Percentiles rank a stretch among this genome's conserved stretches.
Conservation (phyloP, 2,888 invertebrate genomes). For the Nycteola revayana region DNA sequence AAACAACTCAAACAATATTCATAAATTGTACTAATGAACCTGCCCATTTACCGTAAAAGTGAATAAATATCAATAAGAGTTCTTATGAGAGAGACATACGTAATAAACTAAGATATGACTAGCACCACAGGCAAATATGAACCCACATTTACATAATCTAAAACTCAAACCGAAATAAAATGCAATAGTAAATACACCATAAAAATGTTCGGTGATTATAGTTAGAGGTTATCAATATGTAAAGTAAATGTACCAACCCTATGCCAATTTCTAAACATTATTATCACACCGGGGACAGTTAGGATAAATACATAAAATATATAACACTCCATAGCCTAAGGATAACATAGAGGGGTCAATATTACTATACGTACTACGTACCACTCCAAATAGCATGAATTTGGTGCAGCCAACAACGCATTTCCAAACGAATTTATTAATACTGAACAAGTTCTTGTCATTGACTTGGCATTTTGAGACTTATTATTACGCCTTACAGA, state of each 20-base stretch:
- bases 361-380: slow-evolving; percentile 4
- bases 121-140: slow-evolving; percentile 46
- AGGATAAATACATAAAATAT: slow-evolving; percentile 48
- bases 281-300: slow-evolving; percentile 18
- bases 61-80: too few relatives aligned
- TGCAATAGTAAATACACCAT: slow-evolving; percentile 30
- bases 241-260: background rate
- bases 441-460: too few relatives aligned
- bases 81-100: slow-evolving; percentile 9
- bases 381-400: too few relatives aligned
- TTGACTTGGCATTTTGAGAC: too few relatives aligned
- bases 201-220: slow-evolving; percentile 1
- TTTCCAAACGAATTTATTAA: too few relatives aligned
- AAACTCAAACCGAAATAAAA: slow-evolving; percentile 31
- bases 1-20: too few relatives aligned
- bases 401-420: too few relatives aligned
- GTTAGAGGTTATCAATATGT: too few relatives aligned
- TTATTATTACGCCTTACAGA: too few relatives aligned
- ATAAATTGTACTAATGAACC: too few relatives aligned
- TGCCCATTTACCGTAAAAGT: too few relatives aligned
- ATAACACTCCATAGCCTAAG: slow-evolving; percentile 17
- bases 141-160: slow-evolving; percentile 12
- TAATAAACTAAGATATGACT: slow-evolving; percentile 40
- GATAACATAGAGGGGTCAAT: slow-evolving; percentile 10
- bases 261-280: slow-evolving; percentile 6